phyloP scores from a whole-genome alignment of 2,888 invertebrate species.

The Lycocerus yunnanus region DNA sequence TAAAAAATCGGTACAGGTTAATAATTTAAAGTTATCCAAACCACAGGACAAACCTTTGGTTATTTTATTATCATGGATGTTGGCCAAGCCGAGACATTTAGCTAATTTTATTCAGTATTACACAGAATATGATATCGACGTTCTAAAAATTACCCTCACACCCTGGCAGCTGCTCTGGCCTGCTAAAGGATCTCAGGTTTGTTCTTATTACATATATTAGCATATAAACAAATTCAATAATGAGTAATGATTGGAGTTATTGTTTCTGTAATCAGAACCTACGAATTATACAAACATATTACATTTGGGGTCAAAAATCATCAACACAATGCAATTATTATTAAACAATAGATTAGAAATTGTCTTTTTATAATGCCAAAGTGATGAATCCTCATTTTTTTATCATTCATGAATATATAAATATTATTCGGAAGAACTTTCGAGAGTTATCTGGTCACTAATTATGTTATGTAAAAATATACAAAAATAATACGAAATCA shows the following conservation, averaged over 20 bases:
- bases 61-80: constrained; percentile 82
- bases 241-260: background rate
- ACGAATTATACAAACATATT: background rate
- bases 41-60: constrained; percentile 72
- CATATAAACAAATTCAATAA: no score
- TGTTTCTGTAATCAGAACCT: background rate
- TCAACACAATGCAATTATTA: background rate
- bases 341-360: background rate
- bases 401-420: background rate
- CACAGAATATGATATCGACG: constrained; percentile 83
- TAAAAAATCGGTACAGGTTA: constrained; percentile 42
- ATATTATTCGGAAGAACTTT: background rate
- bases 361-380: background rate
- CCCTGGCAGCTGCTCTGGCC: constrained; percentile 90
- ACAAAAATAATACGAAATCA: no score
- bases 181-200: constrained; percentile 73
- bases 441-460: no score
- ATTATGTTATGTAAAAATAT: no score
- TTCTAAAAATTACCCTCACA: constrained; percentile 76
- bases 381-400: background rate
- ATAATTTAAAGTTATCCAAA: constrained; percentile 58
- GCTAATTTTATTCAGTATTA: constrained; percentile 84
- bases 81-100: constrained; percentile 81
- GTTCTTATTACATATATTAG: background rate
- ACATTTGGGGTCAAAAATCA: background rate